Conservation (phyloP, 1,140 invertebrate species). For the Phymastichus coffea region DNA sequence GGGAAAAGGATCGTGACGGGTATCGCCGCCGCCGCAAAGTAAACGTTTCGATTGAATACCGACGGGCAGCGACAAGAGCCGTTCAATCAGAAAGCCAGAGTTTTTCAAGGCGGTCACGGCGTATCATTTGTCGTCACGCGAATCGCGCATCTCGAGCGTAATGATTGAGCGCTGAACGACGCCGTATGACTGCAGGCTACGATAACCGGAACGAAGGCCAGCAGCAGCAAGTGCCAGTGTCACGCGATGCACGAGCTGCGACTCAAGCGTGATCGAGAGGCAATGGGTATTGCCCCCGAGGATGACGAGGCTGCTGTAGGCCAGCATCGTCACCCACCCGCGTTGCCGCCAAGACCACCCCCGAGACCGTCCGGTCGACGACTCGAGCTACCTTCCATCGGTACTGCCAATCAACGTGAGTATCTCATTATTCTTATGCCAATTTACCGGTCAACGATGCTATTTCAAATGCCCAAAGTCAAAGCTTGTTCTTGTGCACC, state of each 20-base stretch:
- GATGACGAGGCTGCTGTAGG: slow-evolving; percentile 19
- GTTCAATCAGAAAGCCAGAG: too few relatives aligned
- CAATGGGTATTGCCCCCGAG: slow-evolving; percentile 39
- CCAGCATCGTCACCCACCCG: slow-evolving; percentile 47
- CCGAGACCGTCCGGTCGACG: slow-evolving; percentile 48
- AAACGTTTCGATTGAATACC: too few relatives aligned
- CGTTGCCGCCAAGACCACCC: slow-evolving; percentile 50
- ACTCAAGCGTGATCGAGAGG: slow-evolving; percentile 33
- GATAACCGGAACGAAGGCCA: slow-evolving; percentile 22
- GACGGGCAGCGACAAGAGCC: too few relatives aligned
- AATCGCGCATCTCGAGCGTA: neutral
- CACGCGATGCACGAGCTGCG: slow-evolving; percentile 44
- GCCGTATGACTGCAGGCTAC: neutral
- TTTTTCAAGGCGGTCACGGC: neutral
- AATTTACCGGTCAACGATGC: neutral
- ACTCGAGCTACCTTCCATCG: slow-evolving; percentile 39
- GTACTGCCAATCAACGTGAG: slow-evolving; percentile 46
- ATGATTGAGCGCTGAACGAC: too few relatives aligned
- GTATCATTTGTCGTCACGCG: neutral
- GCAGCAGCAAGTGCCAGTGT: slow-evolving; percentile 46
- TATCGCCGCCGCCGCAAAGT: too few relatives aligned
- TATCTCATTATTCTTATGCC: too few relatives aligned
- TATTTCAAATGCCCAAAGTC: neutral
- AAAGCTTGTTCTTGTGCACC: neutral
- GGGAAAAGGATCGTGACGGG: too few relatives aligned